Evolutionary conservation across 2,113 vertebrate species (phyloP), one percentile per base, ranked within the genome.

Genomic region (Hoplias malabaricus): DNA sequence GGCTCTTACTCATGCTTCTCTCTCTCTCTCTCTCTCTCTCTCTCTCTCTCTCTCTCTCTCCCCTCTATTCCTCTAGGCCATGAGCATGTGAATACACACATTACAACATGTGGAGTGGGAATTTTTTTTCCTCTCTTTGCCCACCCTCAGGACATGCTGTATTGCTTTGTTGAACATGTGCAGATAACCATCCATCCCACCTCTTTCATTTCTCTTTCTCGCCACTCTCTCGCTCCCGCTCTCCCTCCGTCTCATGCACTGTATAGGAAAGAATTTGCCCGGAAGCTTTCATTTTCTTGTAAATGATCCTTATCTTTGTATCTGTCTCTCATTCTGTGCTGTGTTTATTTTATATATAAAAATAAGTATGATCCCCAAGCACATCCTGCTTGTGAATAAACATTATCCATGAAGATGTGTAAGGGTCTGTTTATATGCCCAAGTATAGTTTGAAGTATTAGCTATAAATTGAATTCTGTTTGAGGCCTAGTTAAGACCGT

Each of bases 161-260:
- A 14, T 66, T 33, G 14, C 13, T 2, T 4, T 69, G 34, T 31
- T 70, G 2, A 2, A 56, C 70, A 33, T 72, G 2, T 19, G 50
- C 56, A 23, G 63, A 75, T 61, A 75, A 62, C 31, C 68, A 79
- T 46, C 61, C 29, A 2, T 82, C 73, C 56, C 3, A 12, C 34
- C 53, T 79, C 31, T 69, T 88, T 76, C 23, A 75, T 77, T 42
- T 82, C 13, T 36, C 42, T 50, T 21, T 29, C 59, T 16, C 31
- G 2, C 19, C 7, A 0, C 19, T 42, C 56, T 40, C 7, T 36
- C 31, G 25, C 46, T 48, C 23, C 31, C 3, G 6, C 4, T 40
- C 14, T 19, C 40, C 25, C 8, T 36, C 38, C 38, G 23, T 36
- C 12, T 27, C n/a, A 14, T 16, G 46, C 21, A 14, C 40, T 33